Base-by-base conservation (phyloP, 2,113 vertebrate species). In the Bubo bubo region DNA sequence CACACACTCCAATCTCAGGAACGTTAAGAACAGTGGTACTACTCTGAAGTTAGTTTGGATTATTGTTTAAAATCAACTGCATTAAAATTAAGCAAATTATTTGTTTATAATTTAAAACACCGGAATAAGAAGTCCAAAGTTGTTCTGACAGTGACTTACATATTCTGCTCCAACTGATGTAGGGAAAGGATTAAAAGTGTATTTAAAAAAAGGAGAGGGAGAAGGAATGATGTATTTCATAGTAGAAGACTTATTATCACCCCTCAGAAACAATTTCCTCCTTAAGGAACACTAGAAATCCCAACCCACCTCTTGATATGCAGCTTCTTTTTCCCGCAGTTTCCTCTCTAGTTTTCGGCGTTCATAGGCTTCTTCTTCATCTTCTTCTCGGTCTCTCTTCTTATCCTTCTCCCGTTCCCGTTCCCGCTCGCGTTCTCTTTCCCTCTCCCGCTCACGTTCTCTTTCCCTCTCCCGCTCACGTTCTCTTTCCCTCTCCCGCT, bases 361-460 rank as follows among this genome's bases (percentile, higher is more conserved):
- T 89, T 99, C 99, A 0, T 99, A 99, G 2, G 99, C 98, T 90
- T 99, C 99, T 97, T 99, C 99, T 75, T 99, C 99, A 96, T 99
- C 99, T 58, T 99, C 99, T 79, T 99, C 99, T 66, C 99, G 96
- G 73, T 99, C 99, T 26, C 99, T 98, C 97, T 99, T 99, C 95
- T 99, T 99, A 52, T 99, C 99, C 90, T 99, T 98, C 59, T 99
- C 99, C 93, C 99, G 90, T 62, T 99, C 99, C 16, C 99, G 94
- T 59, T 99, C 99, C 62, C 98, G 97, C 62, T 99, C 99, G 18
- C 99, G 98, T 71, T 97, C 99, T 21, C 99, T 88, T 13, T 99
- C 99, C 35, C 99, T 91, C 21, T 99, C 99, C 0, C 99, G 75
- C 4, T 99, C 99, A 0, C 98, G 62, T 50, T 98, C 98, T 55